Evolutionary conservation across 2,797 vertebrate species (phyloP), one percentile per base, ranked within the genome.

Genomic region (Podarcis siculus): DNA sequence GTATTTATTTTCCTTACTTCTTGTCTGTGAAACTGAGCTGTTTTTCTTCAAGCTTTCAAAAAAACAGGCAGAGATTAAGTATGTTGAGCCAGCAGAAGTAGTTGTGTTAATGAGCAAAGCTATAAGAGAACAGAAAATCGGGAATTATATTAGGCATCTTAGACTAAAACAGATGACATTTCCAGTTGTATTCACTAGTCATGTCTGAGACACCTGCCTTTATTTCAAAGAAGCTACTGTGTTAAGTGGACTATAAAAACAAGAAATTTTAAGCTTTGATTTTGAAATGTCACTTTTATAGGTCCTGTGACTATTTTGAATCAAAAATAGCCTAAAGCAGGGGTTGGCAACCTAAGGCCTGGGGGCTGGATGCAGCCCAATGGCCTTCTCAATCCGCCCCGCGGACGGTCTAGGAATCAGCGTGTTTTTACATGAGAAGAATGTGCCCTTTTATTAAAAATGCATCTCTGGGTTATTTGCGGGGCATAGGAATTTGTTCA

Each of bases 201-300:
- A 2, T 87, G 19, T 87, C 35, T 64, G 78, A 61, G 27, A 32
- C 78, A 81, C 49, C 61, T 42, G 80, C 49, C 5, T 42, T 87
- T 61, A 13, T 85, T 76, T 77, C 27, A 73, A 76, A 88, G 61
- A 2, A 75, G 35, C 0, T 66, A 1, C 2, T 61, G 45, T 87
- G 87, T 69, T 92, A 86, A 90, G 0, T 85, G 87, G 58, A 7
- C 89, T 82, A 17, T 76, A 86, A 85, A 93, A 88, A 1, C 0
- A 23, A 67, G 25, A 79, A 89, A 55, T 89, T 92, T 85, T 91
- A 82, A 91, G 89, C 72, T 91, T 80, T 87, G 81, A 85, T 71
- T 90, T 55, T 85, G 61, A 92, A 93, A 69, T 76, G 69, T 69
- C 1, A 80, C 0, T 32, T 94, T 93, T 90, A 72, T 89, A 67